phyloP scores from a whole-genome alignment of 2,797 vertebrate genomes.

The Brachyrhaphis roseni region DNA sequence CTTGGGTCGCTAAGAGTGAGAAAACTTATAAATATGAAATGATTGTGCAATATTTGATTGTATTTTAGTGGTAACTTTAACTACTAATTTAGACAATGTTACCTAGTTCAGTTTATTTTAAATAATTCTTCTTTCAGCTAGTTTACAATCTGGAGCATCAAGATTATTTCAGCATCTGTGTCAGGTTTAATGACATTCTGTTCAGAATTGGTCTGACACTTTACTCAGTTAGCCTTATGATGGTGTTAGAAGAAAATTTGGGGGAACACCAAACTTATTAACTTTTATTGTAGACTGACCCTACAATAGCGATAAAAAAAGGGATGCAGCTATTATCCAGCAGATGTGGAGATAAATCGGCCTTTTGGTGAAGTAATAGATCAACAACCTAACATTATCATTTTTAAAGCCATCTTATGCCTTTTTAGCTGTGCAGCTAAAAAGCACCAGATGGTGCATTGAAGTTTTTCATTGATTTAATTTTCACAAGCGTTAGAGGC shows the following conservation, averaged over 20 bases:
- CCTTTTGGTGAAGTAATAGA: not conserved
- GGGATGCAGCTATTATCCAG: not conserved
- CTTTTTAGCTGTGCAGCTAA: conserved; percentile 9
- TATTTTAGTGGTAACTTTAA: not conserved
- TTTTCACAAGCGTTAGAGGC: not conserved
- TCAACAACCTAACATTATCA: conserved; percentile 1
- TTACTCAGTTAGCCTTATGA: not conserved
- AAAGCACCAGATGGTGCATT: not conserved
- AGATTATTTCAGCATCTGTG: not conserved
- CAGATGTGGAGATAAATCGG: conserved; percentile 3
- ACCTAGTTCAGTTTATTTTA: not conserved
- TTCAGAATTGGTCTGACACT: not conserved
- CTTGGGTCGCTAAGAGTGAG: not conserved
- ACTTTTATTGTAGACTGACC: conserved; percentile 6
- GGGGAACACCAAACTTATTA: conserved; percentile 5
- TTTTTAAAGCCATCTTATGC: conserved; percentile 6
- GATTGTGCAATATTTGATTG: not conserved
- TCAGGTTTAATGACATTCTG: not conserved
- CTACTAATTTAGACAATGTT: not conserved
- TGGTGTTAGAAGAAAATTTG: not conserved
- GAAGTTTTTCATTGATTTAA: conserved; percentile 7
- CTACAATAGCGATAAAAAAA: not conserved
- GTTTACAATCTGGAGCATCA: not conserved
- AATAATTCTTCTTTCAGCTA: not conserved
- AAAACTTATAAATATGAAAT: not conserved